Evolutionary conservation across 2,797 vertebrate genomes (phyloP).

Genomic region (Limnodromus scolopaceus): DNA sequence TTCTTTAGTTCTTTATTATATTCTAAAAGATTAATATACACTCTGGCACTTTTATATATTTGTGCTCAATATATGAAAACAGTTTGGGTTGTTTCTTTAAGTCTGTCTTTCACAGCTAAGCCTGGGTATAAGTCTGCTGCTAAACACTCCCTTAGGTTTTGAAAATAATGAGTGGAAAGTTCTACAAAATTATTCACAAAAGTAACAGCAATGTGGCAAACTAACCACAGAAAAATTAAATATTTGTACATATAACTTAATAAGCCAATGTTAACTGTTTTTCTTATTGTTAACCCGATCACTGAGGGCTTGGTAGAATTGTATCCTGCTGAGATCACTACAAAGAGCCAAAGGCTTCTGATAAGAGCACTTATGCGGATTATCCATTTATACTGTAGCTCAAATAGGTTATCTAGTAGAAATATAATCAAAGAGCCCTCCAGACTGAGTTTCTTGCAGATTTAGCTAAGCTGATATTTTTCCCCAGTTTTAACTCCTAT

Average conservation of each 20-base stretch:
- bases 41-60: neutral
- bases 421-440: constrained; percentile 77
- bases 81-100: neutral
- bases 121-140: neutral
- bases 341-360: constrained; percentile 73
- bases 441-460: constrained; percentile 63
- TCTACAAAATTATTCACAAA: neutral
- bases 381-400: constrained; percentile 79
- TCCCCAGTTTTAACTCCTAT: neutral
- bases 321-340: constrained; percentile 62
- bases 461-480: constrained; percentile 66
- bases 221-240: neutral
- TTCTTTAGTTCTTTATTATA: neutral
- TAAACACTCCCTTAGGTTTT: neutral
- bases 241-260: neutral
- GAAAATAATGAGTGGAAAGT: neutral
- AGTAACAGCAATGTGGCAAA: neutral
- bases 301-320: constrained; percentile 13
- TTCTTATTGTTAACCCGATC: constrained; percentile 11
- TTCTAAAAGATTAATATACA: neutral
- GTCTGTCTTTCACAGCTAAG: neutral
- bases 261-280: neutral
- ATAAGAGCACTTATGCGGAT: constrained; percentile 83
- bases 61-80: neutral
- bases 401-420: constrained; percentile 80